A percentile compares a stretch with the other conserved stretches of the same genome.
Evolutionary conservation across 53 echinoderm and acorn worm species (phyloP).

Genomic region (Arbacia lixula): DNA sequence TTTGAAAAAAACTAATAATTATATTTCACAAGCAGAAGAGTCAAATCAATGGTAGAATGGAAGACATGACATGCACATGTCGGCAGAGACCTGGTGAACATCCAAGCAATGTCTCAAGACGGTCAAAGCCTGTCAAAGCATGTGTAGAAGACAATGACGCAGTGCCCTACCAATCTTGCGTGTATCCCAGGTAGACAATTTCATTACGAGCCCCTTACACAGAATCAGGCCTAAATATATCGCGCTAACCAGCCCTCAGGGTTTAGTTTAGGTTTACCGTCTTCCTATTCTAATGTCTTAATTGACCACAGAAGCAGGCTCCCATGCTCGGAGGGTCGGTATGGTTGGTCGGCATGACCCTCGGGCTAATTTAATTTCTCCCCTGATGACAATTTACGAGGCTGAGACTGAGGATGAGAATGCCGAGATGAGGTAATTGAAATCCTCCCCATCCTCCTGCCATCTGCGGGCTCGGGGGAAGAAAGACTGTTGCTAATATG

Average conservation of each 20-base stretch:
- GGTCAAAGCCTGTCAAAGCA: too few relatives aligned
- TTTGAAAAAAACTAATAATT: too few relatives aligned
- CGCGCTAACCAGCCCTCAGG: constrained; percentile 2
- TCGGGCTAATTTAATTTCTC: constrained; percentile 32
- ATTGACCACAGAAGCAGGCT: constrained; percentile 7
- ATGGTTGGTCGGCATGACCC: background rate
- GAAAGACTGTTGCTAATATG: constrained; percentile 26
- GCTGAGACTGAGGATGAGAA: too few relatives aligned
- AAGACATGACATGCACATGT: too few relatives aligned
- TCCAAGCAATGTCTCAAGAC: too few relatives aligned
- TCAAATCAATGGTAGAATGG: too few relatives aligned
- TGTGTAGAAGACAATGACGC: constrained; percentile 40
- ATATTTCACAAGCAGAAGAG: too few relatives aligned
- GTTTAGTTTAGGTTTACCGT: background rate
- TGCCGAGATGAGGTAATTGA: background rate
- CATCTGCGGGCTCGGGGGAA: background rate
- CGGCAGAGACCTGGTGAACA: too few relatives aligned
- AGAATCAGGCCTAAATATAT: constrained; percentile 33
- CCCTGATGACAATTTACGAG: constrained; percentile 17
- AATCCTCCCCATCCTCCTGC: background rate
- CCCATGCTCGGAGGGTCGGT: background rate
- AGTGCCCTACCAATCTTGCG: too few relatives aligned
- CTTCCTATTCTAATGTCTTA: constrained; percentile 5
- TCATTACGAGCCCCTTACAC: background rate
- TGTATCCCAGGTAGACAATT: constrained; percentile 6